These are phyloP conservation scores for Theretra japonica DNA, from an alignment of 2,888 invertebrate genomes.

Conservation along the genomic window DNA sequence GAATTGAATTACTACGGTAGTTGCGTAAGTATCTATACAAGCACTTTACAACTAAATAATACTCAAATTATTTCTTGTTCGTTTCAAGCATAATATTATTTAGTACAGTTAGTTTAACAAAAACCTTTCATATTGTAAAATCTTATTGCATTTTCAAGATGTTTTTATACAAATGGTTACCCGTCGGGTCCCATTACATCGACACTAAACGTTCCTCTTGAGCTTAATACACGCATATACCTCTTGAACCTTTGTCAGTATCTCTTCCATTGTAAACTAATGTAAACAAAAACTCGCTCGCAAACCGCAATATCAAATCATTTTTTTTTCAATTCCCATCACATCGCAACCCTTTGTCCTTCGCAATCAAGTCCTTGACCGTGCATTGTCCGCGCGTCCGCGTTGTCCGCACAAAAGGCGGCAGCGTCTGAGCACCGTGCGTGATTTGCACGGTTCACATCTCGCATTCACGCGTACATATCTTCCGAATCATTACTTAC, in stretches of 20 bases:
- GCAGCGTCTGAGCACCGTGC: slow-evolving; percentile 76
- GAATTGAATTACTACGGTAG: not conserved
- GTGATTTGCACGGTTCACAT: slow-evolving; percentile 81
- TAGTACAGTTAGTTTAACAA: no score
- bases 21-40: not conserved
- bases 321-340: slow-evolving; percentile 41
- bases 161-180: not conserved
- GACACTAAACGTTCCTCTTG: not conserved
- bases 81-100: no score
- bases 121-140: not conserved
- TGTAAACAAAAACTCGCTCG: slow-evolving; percentile 20
- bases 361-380: slow-evolving; percentile 80
- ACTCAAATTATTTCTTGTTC: no score
- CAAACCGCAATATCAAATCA: slow-evolving; percentile 41
- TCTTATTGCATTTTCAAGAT: not conserved
- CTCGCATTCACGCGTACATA: slow-evolving; percentile 77
- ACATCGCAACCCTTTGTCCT: slow-evolving; percentile 73
- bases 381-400: slow-evolving; percentile 69
- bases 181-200: not conserved
- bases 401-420: slow-evolving; percentile 74
- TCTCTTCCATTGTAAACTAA: slow-evolving; percentile 20
- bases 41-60: no score
- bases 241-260: slow-evolving; percentile 33
- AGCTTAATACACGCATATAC: not conserved
- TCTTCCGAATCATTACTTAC: slow-evolving; percentile 83